phyloP scores from a whole-genome alignment of 2,888 invertebrate genomes.

The Acronicta alni region DNA sequence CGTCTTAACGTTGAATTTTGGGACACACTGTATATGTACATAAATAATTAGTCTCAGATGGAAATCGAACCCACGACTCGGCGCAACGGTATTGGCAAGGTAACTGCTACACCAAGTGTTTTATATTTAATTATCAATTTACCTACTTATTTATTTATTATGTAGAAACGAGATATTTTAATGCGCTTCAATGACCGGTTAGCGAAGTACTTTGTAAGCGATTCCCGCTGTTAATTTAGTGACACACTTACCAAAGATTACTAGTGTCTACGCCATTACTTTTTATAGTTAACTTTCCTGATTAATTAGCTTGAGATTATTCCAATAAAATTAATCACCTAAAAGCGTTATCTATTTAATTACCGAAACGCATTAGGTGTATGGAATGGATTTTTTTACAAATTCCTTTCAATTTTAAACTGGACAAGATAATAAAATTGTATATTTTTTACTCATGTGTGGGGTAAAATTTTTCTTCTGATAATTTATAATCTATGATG shows the following conservation, averaged over 20 bases:
- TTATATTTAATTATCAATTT: slow-evolving; percentile 23
- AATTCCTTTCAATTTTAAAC: no score
- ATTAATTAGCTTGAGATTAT: slow-evolving; percentile 12
- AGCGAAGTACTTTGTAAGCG: slow-evolving; percentile 7
- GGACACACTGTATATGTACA: no score
- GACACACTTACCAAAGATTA: slow-evolving; percentile 23
- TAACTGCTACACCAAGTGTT: no score
- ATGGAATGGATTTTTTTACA: no score
- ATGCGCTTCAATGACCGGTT: slow-evolving; percentile 25
- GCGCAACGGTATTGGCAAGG: no score
- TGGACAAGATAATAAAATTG: no score
- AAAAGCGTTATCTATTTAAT: not conserved
- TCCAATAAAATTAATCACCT: not conserved
- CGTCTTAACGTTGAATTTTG: no score
- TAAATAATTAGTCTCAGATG: no score
- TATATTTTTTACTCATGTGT: not conserved
- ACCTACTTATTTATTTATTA: slow-evolving; percentile 4
- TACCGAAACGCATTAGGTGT: not conserved
- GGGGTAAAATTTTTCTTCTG: no score
- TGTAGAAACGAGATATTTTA: slow-evolving; percentile 37
- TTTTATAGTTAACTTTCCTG: slow-evolving; percentile 22
- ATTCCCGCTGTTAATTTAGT: slow-evolving; percentile 37
- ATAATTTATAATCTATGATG: not conserved
- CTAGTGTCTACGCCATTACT: slow-evolving; percentile 12
- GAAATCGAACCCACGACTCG: no score